These are phyloP conservation scores for Heliconius ismenius DNA, from an alignment of 2,888 invertebrate species.

Conservation along the genomic window DNA sequence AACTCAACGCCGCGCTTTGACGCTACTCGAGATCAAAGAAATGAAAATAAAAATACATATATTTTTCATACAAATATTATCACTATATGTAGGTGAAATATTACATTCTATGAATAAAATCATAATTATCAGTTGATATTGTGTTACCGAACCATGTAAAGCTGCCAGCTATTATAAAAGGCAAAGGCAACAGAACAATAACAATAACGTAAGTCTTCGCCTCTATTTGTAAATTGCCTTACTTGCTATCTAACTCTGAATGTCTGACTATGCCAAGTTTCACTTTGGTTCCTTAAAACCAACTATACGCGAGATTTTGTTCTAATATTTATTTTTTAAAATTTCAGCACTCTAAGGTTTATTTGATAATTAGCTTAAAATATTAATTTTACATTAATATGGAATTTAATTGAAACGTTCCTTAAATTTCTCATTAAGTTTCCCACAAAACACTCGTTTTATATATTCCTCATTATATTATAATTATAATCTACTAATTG, in stretches of 20 bases:
- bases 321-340: background rate
- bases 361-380: slow-evolving; percentile 9
- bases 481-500: too few relatives aligned
- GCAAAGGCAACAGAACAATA: slow-evolving; percentile 69
- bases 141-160: slow-evolving; percentile 53
- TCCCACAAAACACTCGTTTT: background rate
- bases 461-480: background rate
- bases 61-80: background rate
- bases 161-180: slow-evolving; percentile 65
- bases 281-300: slow-evolving; percentile 38
- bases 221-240: slow-evolving; percentile 59
- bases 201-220: slow-evolving; percentile 69
- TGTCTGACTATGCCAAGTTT: slow-evolving; percentile 32
- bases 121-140: slow-evolving; percentile 46
- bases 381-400: background rate
- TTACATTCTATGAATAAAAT: slow-evolving; percentile 6
- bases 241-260: slow-evolving; percentile 50
- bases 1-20: too few relatives aligned
- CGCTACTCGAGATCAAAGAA: too few relatives aligned
- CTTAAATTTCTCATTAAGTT: background rate
- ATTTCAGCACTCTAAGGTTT: slow-evolving; percentile 37
- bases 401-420: slow-evolving; percentile 24
- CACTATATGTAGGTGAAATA: background rate
- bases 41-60: background rate
- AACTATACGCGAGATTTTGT: background rate